A percentile compares a stretch with the other conserved stretches of the same genome.
phyloP scores from a whole-genome alignment of 2,888 invertebrate genomes.

The Bedellia somnulentella region DNA sequence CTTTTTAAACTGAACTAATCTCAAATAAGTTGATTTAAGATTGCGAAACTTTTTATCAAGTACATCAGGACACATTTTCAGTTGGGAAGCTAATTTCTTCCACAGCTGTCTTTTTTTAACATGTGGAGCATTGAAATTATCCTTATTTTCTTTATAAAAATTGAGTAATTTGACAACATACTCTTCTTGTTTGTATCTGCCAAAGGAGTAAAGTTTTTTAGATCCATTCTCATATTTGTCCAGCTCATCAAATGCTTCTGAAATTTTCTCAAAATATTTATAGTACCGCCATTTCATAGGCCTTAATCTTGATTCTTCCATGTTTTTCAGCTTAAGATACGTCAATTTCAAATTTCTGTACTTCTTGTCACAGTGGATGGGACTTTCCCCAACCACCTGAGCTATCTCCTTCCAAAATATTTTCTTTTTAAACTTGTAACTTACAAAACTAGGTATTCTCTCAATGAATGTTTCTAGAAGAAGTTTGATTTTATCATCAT shows the following conservation, averaged over 20 bases:
- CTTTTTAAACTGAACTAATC: constrained; percentile 28
- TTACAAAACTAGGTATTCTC: constrained; percentile 35
- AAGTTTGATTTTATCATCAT: constrained; percentile 27
- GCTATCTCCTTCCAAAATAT: constrained; percentile 44
- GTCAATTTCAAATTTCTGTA: constrained; percentile 48
- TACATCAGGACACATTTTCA: constrained; percentile 33
- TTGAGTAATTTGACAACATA: constrained; percentile 33
- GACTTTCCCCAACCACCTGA: constrained; percentile 22
- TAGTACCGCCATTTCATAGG: constrained; percentile 42
- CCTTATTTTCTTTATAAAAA: constrained; percentile 38
- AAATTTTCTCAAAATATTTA: constrained; percentile 38
- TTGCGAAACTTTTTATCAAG: constrained; percentile 47
- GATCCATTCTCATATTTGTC: neutral
- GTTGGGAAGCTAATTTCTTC: constrained; percentile 26
- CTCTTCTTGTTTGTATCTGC: constrained; percentile 19
- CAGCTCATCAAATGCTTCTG: constrained; percentile 9
- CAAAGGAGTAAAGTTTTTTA: too few species aligned
- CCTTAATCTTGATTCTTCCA: constrained; percentile 21
- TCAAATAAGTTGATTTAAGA: constrained; percentile 41
- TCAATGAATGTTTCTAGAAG: constrained; percentile 33
- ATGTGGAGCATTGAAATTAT: constrained; percentile 32
- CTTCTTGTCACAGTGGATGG: constrained; percentile 38
- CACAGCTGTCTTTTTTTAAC: constrained; percentile 37
- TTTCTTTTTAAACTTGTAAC: constrained; percentile 39
- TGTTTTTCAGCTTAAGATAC: constrained; percentile 32